A percentile compares a stretch with the other conserved stretches of the same genome.
phyloP scores from a whole-genome alignment of 2,888 invertebrate species.

The Romanomermis culicivorax region DNA sequence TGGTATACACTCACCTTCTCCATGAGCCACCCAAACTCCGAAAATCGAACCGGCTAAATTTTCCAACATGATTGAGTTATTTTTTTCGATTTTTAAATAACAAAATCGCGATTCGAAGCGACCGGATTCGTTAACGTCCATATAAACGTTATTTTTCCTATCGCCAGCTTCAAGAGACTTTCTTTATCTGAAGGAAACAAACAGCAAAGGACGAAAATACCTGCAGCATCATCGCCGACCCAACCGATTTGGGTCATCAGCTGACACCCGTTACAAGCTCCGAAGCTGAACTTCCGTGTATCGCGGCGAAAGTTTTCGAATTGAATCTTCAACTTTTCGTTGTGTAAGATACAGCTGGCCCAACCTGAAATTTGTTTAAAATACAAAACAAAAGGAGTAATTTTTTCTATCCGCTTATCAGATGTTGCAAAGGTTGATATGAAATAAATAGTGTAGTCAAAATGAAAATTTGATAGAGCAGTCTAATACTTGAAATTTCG shows the following conservation, averaged over 20 bases:
- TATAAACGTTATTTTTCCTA: conserved; percentile 25
- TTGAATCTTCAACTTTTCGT: conserved; percentile 49
- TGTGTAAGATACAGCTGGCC: conserved; percentile 74
- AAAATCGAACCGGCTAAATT: conserved; percentile 68
- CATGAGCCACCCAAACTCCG: conserved; percentile 93
- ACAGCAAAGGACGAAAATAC: too few relatives aligned
- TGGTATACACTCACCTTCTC: conserved; percentile 58
- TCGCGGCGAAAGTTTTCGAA: conserved; percentile 49
- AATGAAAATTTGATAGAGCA: too few relatives aligned
- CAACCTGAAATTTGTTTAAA: conserved; percentile 51
- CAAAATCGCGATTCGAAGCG: conserved; percentile 63
- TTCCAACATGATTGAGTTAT: conserved; percentile 57
- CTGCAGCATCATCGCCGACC: conserved; percentile 35
- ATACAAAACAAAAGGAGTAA: too few relatives aligned
- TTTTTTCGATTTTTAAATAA: conserved; percentile 48
- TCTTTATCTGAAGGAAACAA: too few relatives aligned
- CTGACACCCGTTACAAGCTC: conserved; percentile 97
- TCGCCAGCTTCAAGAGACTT: too few relatives aligned
- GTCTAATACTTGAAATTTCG: too few relatives aligned
- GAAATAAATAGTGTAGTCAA: too few relatives aligned
- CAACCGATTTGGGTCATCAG: conserved; percentile 79
- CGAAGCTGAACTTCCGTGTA: conserved; percentile 69
- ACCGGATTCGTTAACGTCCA: conserved; percentile 68
- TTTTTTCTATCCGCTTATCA: too few relatives aligned
- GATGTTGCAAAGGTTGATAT: too few relatives aligned